Conservation (phyloP, 2,888 invertebrate species). For the Alcis repandata region DNA sequence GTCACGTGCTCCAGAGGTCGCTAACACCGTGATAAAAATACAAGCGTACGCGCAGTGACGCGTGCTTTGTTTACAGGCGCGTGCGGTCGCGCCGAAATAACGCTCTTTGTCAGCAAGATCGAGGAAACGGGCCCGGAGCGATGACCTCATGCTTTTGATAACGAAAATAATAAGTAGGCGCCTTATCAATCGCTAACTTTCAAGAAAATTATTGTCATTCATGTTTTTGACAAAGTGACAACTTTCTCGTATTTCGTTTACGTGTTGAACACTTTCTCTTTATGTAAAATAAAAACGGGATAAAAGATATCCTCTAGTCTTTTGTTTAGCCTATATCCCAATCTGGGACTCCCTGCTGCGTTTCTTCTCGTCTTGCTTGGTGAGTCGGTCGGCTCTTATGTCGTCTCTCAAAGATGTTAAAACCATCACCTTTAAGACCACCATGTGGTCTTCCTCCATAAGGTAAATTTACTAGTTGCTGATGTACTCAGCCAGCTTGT, state of each 20-base stretch:
- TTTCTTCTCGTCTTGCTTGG: background rate
- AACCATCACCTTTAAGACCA: background rate
- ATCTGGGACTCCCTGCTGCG: no score
- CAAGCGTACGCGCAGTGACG: slow-evolving; percentile 43
- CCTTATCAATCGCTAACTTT: slow-evolving; percentile 25
- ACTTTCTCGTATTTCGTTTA: background rate
- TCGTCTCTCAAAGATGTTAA: background rate
- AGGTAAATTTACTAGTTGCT: background rate
- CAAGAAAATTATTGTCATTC: background rate
- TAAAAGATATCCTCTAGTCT: no score
- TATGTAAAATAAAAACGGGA: no score
- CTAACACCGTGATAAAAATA: slow-evolving; percentile 53
- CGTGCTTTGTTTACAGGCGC: slow-evolving; percentile 48
- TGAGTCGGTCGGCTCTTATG: background rate
- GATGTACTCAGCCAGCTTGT: no score
- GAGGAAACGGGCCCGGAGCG: slow-evolving; percentile 28
- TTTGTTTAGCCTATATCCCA: no score
- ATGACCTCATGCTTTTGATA: slow-evolving; percentile 26
- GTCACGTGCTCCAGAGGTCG: slow-evolving; percentile 39
- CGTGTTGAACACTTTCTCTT: no score
- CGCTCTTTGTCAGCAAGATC: slow-evolving; percentile 47
- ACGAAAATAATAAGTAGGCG: slow-evolving; percentile 1
- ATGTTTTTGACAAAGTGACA: background rate
- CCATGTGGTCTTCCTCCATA: no score
- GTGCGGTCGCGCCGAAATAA: slow-evolving; percentile 49